Conservation (phyloP, 2,888 invertebrate species). For the Scaptomyza caliginosa region DNA sequence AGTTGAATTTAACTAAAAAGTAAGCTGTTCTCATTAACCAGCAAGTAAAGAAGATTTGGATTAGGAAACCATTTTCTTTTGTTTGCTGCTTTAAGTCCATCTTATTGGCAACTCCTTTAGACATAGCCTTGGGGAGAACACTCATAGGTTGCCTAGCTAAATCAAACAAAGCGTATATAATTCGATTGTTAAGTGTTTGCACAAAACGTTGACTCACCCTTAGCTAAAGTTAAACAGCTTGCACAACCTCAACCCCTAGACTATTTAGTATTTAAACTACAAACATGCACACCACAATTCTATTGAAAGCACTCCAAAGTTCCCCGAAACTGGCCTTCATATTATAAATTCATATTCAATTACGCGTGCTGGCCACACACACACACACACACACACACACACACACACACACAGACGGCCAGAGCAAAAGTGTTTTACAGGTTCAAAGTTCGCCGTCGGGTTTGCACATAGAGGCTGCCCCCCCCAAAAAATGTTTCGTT, state of each 20-base stretch:
- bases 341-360: slow-evolving; percentile 77
- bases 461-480: slow-evolving; percentile 2
- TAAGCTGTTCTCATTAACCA: no score
- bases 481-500: slow-evolving; percentile 25
- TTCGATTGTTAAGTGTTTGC: slow-evolving; percentile 57
- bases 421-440: slow-evolving; percentile 4
- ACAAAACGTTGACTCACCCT: slow-evolving; percentile 16
- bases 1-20: no score
- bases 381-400: not conserved
- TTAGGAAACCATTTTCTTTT: no score
- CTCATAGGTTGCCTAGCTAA: slow-evolving; percentile 17
- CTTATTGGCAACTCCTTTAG: slow-evolving; percentile 21
- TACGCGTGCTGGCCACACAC: slow-evolving; percentile 55
- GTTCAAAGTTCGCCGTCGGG: slow-evolving; percentile 30
- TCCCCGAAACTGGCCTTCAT: slow-evolving; percentile 21
- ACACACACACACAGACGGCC: not conserved
- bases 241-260: slow-evolving; percentile 1
- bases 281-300: slow-evolving; percentile 21
- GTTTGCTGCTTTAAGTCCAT: slow-evolving; percentile 49
- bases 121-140: slow-evolving; percentile 7
- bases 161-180: slow-evolving; percentile 16
- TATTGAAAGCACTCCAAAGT: not conserved
- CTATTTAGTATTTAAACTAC: slow-evolving; percentile 16
- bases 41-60: no score
- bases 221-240: not conserved